These are phyloP conservation scores for Hormiphora californensis DNA, from an alignment of 37 sponge, comb jelly and placozoan genomes.

Conservation along the genomic window DNA sequence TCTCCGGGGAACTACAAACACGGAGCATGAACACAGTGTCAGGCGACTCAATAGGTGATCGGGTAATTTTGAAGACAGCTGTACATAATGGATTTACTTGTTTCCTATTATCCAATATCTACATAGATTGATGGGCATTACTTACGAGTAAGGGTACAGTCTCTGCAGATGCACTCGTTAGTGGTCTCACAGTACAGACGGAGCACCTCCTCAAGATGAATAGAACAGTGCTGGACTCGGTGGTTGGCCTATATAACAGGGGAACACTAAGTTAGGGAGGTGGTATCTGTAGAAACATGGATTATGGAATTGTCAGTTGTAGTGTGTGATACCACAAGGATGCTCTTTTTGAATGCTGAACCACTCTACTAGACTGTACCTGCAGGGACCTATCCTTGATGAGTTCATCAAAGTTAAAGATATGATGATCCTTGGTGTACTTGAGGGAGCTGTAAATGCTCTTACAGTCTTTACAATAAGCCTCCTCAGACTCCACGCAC, in stretches of 20 bases:
- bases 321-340: too few species aligned
- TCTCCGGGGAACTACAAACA: too few species aligned
- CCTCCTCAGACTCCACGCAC: slow-evolving; percentile 43
- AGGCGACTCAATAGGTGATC: too few species aligned
- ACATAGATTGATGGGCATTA: too few species aligned
- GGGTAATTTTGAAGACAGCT: too few species aligned
- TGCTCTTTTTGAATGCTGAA: too few species aligned
- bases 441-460: slow-evolving; percentile 49
- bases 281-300: too few species aligned
- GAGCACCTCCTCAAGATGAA: slow-evolving; percentile 32
- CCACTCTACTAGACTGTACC: not conserved
- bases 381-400: slow-evolving; percentile 54
- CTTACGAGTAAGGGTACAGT: slow-evolving; percentile 5
- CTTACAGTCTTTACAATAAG: slow-evolving; percentile 51
- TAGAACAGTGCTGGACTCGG: slow-evolving; percentile 9
- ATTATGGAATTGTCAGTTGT: too few species aligned
- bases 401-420: slow-evolving; percentile 54
- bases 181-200: slow-evolving; percentile 54
- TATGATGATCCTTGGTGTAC: slow-evolving; percentile 51
- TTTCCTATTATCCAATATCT: too few species aligned
- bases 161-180: slow-evolving; percentile 49
- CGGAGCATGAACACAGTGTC: too few species aligned
- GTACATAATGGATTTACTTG: too few species aligned
- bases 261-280: too few species aligned
- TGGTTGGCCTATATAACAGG: slow-evolving; percentile 51